Evolutionary conservation across 2,888 invertebrate species (phyloP).

Genomic region (Pristionchus entomophagus): DNA sequence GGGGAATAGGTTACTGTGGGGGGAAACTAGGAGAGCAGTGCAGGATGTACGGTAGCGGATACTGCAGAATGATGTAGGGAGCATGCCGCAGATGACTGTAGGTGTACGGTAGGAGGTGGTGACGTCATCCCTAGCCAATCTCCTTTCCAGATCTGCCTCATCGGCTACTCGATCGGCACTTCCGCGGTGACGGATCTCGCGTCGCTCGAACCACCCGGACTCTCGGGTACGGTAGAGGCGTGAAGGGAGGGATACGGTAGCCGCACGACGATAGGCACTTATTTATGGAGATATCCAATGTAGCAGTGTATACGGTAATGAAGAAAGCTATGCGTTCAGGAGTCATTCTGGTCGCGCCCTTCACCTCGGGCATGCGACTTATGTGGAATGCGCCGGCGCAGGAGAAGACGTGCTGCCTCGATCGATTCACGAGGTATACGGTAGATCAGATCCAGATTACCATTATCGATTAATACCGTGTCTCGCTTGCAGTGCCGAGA

Average conservation of each 20-base stretch:
- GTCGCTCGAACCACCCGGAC: constrained; percentile 46
- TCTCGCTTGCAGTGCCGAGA: constrained; percentile 52
- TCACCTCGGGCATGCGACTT: constrained; percentile 67
- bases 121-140: not conserved
- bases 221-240: constrained; percentile 16
- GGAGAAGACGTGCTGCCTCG: constrained; percentile 56
- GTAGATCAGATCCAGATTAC: not conserved
- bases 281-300: not conserved
- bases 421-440: constrained; percentile 62
- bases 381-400: constrained; percentile 55
- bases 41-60: not conserved
- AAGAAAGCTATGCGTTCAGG: constrained; percentile 49
- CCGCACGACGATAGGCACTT: too few relatives aligned
- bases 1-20: too few relatives aligned
- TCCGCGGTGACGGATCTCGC: constrained; percentile 67
- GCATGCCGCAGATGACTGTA: too few relatives aligned
- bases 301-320: not conserved
- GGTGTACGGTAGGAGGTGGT: not conserved
- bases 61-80: not conserved
- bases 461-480: not conserved
- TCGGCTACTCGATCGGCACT: constrained; percentile 71
- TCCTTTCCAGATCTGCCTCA: constrained; percentile 63
- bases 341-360: constrained; percentile 68
- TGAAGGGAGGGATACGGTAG: too few relatives aligned
- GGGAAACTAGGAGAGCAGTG: too few relatives aligned